Evolutionary conservation across 2,113 vertebrate species (phyloP).

Genomic region (Cebus imitator): DNA sequence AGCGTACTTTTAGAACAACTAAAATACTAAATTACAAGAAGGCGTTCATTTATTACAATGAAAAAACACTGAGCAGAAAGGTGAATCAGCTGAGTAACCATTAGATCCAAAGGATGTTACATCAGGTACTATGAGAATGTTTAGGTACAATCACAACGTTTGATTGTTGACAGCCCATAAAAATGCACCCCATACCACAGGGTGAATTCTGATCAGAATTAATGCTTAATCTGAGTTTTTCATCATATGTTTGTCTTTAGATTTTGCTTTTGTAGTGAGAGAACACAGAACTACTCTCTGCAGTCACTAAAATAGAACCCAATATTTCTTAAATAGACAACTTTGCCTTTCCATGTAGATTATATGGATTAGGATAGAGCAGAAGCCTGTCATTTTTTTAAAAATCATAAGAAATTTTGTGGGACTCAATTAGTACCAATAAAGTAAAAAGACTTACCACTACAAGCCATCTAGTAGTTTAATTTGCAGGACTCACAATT

Average conservation of each 20-base stretch:
- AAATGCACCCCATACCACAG: neutral
- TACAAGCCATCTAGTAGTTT: neutral
- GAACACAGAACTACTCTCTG: neutral
- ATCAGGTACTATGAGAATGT: neutral
- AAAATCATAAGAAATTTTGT: neutral
- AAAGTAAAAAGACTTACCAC: neutral
- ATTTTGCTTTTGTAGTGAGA: neutral
- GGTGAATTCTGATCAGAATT: neutral
- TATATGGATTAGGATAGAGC: neutral
- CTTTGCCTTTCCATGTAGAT: neutral
- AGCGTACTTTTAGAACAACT: slow-evolving; percentile 26
- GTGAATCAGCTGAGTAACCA: neutral
- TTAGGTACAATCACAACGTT: neutral
- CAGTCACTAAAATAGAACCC: neutral
- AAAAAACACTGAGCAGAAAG: neutral
- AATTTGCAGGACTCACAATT: neutral
- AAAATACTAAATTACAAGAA: slow-evolving; percentile 21
- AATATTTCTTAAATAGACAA: neutral
- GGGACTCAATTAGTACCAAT: neutral
- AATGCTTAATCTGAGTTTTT: neutral
- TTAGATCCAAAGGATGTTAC: neutral
- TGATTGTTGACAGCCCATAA: neutral
- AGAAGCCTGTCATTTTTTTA: neutral
- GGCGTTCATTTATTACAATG: neutral
- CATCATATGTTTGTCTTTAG: neutral